Conservation (phyloP, 2,888 invertebrate species). For the Priocnemis perturbator region DNA sequence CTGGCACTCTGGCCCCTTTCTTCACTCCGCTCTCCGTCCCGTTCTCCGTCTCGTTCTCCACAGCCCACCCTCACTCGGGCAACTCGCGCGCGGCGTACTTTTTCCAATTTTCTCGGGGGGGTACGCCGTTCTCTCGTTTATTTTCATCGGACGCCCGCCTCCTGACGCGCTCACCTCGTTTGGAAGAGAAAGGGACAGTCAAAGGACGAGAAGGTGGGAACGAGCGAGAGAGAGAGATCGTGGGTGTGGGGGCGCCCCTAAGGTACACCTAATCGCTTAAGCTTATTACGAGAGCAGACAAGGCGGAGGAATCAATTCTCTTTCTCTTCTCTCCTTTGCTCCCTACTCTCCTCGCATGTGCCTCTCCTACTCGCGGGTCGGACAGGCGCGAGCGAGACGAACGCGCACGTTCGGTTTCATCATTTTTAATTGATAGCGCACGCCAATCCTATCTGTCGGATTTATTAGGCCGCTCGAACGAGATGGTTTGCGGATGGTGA, state of each 20-base stretch:
- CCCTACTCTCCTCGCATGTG: not conserved
- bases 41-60: conserved; percentile 1
- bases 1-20: conserved; percentile 27
- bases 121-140: conserved; percentile 40
- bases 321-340: conserved; percentile 7
- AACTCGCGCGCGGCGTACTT: conserved; percentile 39
- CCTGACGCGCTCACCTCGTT: not conserved
- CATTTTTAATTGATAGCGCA: conserved; percentile 73
- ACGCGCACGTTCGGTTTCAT: conserved; percentile 63
- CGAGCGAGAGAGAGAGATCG: conserved; percentile 4
- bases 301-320: conserved; percentile 46
- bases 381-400: conserved; percentile 7
- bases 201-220: not conserved
- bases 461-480: conserved; percentile 65
- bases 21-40: conserved; percentile 30
- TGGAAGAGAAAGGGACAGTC: not conserved
- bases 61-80: too few species aligned
- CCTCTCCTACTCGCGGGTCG: not conserved
- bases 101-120: conserved; percentile 57
- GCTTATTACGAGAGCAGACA: conserved; percentile 67
- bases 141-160: conserved; percentile 28
- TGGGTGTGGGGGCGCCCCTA: conserved; percentile 38
- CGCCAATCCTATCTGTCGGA: conserved; percentile 69
- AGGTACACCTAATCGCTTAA: conserved; percentile 69
- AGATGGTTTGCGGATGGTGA: conserved; percentile 51